phyloP scores from a whole-genome alignment of 2,888 invertebrate genomes.

The Petrolisthes manimaculis region DNA sequence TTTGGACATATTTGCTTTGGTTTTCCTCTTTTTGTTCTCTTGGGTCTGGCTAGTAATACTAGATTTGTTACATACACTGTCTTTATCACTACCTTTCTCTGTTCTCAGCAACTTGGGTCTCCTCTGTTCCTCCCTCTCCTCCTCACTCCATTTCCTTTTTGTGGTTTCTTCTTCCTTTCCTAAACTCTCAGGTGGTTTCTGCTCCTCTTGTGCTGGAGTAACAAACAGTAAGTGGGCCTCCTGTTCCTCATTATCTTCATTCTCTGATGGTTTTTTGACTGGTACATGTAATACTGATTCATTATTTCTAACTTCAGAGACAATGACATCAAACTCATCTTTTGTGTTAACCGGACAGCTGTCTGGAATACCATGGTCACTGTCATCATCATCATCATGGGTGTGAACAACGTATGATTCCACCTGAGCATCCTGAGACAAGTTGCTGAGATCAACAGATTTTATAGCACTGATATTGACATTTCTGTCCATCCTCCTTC shows the following conservation, averaged over 20 bases:
- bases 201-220: slow-evolving; percentile 34
- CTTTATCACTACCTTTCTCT: background rate
- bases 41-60: background rate
- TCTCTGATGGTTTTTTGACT: background rate
- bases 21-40: background rate
- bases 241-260: slow-evolving; percentile 15
- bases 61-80: slow-evolving; percentile 14
- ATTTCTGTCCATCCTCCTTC: background rate
- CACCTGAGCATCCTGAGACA: background rate
- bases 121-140: background rate
- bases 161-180: background rate
- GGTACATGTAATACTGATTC: background rate
- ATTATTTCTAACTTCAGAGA: slow-evolving; percentile 29
- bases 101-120: background rate
- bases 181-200: background rate
- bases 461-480: slow-evolving; percentile 33
- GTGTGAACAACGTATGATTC: slow-evolving; percentile 19
- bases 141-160: background rate
- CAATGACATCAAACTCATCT: slow-evolving; percentile 54
- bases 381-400: background rate
- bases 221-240: slow-evolving; percentile 42
- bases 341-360: slow-evolving; percentile 60
- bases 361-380: slow-evolving; percentile 35
- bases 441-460: background rate
- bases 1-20: slow-evolving; percentile 6